Evolutionary conservation across 2,888 invertebrate species (phyloP), one percentile per base, ranked within the genome.

Genomic region (Chalcosyrphus nemorum): DNA sequence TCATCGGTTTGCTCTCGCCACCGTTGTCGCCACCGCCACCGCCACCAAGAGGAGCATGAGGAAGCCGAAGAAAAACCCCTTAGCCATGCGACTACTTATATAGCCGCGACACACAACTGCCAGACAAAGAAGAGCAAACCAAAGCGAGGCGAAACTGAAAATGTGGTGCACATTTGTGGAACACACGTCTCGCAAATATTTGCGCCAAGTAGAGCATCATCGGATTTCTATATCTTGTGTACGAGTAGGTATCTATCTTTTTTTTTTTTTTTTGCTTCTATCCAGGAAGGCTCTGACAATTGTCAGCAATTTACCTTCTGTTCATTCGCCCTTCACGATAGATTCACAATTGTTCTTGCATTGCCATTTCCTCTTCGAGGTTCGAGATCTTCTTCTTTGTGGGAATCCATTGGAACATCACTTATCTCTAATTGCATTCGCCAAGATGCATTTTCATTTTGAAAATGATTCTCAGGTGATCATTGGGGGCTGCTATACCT

Each of bases 131-230:
- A 61, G 3, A 4, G 4, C 24, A 2, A 4, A 24, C 24, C 24
- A 4, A 24, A 57, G 59, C 59, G 45, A 59, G 72, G 66, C 35
- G 38, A 66, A 57, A n/a, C n/a, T n/a, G 9, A 63, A 50, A 71
- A 71, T 72, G 78, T 72, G 65, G 68, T 75, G 84, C 80, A 75
- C 68, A 84, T 70, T 75, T 80, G 84, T 84, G 70, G 70, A 88
- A 87, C 88, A 87, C 88, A 88, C 88, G 88, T 88, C 88, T 87
- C 86, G 86, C 86, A 88, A 88, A 88, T 88, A 88, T 88, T 88
- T 88, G 88, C n/a, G n/a, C 88, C 87, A 88, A 88, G 75, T 87
- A 77, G 86, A 81, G 87, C 86, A 87, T 86, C 87, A 80, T 86
- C 87, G 85, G 43, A 65, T 68, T 63, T 72, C 78, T 59, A 59